Conservation (phyloP, 2,888 invertebrate genomes). For the Calliopum simillimum region DNA sequence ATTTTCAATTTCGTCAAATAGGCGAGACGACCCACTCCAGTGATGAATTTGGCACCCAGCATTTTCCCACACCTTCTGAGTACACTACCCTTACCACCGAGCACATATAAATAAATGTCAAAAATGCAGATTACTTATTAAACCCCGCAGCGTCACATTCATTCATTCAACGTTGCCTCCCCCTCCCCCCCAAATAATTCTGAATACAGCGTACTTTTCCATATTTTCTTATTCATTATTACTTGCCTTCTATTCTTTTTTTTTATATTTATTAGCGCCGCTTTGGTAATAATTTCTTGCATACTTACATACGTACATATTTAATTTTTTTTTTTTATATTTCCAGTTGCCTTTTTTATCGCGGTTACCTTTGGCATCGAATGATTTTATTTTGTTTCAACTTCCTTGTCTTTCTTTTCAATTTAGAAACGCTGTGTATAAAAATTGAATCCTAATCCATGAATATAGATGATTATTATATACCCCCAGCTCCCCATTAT, state of each 20-base stretch:
- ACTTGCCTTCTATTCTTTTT: slow-evolving; percentile 29
- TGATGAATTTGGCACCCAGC: too few relatives aligned
- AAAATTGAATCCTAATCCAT: slow-evolving; percentile 68
- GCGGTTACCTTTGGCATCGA: slow-evolving; percentile 20
- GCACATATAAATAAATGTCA: slow-evolving; percentile 64
- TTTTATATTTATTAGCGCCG: slow-evolving; percentile 58
- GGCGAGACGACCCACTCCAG: too few relatives aligned
- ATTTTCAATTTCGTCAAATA: too few relatives aligned
- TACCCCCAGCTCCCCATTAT: slow-evolving; percentile 46
- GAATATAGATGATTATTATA: slow-evolving; percentile 68
- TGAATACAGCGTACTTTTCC: slow-evolving; percentile 48
- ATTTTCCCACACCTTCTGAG: neutral
- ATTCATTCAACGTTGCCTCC: neutral
- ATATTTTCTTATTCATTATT: slow-evolving; percentile 37
- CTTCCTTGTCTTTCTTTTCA: slow-evolving; percentile 37
- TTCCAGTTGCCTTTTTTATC: slow-evolving; percentile 2
- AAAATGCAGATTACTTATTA: slow-evolving; percentile 66
- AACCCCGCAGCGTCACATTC: slow-evolving; percentile 60
- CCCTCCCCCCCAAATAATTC: neutral
- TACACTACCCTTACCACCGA: neutral
- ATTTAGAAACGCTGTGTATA: slow-evolving; percentile 50
- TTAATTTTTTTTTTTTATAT: slow-evolving; percentile 30
- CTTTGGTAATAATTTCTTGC: slow-evolving; percentile 65
- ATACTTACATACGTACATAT: slow-evolving; percentile 50
- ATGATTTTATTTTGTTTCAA: slow-evolving; percentile 42